These are phyloP conservation scores for Ochotona curzoniae DNA, from an alignment of 2,113 vertebrate genomes.

Conservation along the genomic window DNA sequence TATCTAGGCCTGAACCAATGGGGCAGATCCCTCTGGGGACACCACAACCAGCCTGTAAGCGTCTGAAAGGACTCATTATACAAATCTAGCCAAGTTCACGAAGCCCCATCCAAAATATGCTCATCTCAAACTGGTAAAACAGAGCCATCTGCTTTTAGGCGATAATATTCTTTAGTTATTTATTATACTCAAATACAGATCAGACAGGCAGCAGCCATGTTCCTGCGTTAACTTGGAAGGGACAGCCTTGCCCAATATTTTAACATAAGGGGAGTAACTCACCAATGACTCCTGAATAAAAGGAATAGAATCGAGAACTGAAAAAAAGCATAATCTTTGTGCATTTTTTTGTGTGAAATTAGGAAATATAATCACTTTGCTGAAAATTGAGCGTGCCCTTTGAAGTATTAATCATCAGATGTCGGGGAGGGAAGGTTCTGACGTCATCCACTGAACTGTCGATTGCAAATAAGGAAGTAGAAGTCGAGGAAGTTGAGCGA, in stretches of 20 bases:
- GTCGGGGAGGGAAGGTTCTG: slow-evolving; percentile 49
- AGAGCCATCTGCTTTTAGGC: not conserved
- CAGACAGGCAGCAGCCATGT: slow-evolving; percentile 71
- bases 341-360: slow-evolving; percentile 55
- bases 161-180: not conserved
- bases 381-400: slow-evolving; percentile 50
- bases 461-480: slow-evolving; percentile 66
- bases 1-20: not conserved
- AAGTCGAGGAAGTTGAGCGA: not conserved
- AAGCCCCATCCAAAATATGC: not conserved
- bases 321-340: slow-evolving; percentile 34
- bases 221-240: slow-evolving; percentile 65
- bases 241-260: slow-evolving; percentile 75
- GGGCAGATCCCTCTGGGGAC: slow-evolving; percentile 25
- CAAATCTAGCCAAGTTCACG: not conserved
- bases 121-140: not conserved
- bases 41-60: not conserved
- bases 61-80: slow-evolving; percentile 10
- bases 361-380: slow-evolving; percentile 64
- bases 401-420: slow-evolving; percentile 67
- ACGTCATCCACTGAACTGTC: slow-evolving; percentile 46
- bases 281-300: slow-evolving; percentile 70
- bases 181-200: not conserved
- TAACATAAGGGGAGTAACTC: slow-evolving; percentile 66
- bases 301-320: slow-evolving; percentile 71